phyloP scores from a whole-genome alignment of 2,888 invertebrate species.

The Orchesellides sinensis region DNA sequence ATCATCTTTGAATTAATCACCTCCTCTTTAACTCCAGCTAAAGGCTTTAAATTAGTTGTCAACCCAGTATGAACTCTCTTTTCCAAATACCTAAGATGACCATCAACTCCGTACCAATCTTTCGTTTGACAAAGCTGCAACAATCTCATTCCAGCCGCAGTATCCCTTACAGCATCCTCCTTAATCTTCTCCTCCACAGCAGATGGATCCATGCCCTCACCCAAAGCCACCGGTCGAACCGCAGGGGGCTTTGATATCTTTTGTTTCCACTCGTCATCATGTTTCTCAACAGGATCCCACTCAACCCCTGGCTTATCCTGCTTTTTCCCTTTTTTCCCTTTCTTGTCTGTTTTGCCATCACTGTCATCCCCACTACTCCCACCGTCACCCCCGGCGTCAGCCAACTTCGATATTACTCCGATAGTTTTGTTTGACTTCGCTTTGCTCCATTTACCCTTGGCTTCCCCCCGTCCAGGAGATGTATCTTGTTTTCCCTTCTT shows the following conservation, averaged over 20 bases:
- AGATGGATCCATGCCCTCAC: slow-evolving; percentile 12
- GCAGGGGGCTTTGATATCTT: slow-evolving; percentile 14
- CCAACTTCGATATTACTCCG: too few relatives aligned
- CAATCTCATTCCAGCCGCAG: slow-evolving; percentile 86
- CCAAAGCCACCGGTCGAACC: neutral
- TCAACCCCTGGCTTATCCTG: neutral
- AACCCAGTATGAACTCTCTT: slow-evolving; percentile 85
- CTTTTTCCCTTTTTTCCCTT: neutral
- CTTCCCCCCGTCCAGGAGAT: neutral
- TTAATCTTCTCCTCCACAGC: slow-evolving; percentile 32
- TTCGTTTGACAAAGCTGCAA: slow-evolving; percentile 88
- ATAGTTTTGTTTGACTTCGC: too few relatives aligned
- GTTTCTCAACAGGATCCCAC: slow-evolving; percentile 5
- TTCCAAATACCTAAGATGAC: slow-evolving; percentile 89
- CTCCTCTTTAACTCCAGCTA: slow-evolving; percentile 88
- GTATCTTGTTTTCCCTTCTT: neutral
- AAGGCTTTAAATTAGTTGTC: slow-evolving; percentile 84
- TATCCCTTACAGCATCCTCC: slow-evolving; percentile 29
- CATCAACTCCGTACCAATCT: slow-evolving; percentile 95
- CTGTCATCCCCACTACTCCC: neutral
- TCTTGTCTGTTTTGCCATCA: too few relatives aligned
- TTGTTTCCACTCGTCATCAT: slow-evolving; percentile 1
- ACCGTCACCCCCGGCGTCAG: too few relatives aligned
- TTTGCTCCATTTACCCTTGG: too few relatives aligned
- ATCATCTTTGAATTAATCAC: neutral